Percentiles rank a stretch among this genome's conserved stretches.
These are phyloP conservation scores for Aporrectodea caliginosa DNA, from an alignment of 1,140 invertebrate species.

Conservation along the genomic window DNA sequence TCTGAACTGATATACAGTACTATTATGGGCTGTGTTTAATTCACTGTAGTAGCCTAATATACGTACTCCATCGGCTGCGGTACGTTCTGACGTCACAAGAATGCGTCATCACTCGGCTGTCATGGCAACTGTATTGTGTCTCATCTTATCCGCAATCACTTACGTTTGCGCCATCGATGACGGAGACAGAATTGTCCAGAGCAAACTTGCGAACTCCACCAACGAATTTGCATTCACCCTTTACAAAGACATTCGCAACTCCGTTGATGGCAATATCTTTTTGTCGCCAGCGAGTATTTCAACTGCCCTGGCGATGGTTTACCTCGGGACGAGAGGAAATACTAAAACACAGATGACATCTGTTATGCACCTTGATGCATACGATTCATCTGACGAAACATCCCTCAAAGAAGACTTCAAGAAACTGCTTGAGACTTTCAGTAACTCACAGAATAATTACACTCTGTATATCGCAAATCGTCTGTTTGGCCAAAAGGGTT, in stretches of 20 bases:
- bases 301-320: constrained; percentile 71
- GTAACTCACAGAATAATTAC: constrained; percentile 2
- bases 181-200: too few species aligned
- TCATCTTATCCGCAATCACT: too few species aligned
- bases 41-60: too few species aligned
- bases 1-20: too few species aligned
- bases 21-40: too few species aligned
- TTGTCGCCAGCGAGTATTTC: constrained; percentile 82
- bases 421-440: not conserved
- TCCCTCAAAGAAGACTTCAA: not conserved
- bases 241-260: constrained; percentile 46
- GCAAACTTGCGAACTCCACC: constrained; percentile 40
- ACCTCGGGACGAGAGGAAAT: constrained; percentile 68
- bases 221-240: constrained; percentile 50
- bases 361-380: constrained; percentile 15
- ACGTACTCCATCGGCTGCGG: too few species aligned
- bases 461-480: not conserved
- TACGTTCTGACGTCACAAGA: too few species aligned
- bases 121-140: too few species aligned
- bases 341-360: constrained; percentile 60
- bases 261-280: constrained; percentile 67
- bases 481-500: constrained; percentile 4
- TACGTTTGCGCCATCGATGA: too few species aligned
- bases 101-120: too few species aligned
- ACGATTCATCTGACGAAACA: not conserved